Conservation (phyloP, 2,797 vertebrate species). For the Tenualosa ilisha region DNA sequence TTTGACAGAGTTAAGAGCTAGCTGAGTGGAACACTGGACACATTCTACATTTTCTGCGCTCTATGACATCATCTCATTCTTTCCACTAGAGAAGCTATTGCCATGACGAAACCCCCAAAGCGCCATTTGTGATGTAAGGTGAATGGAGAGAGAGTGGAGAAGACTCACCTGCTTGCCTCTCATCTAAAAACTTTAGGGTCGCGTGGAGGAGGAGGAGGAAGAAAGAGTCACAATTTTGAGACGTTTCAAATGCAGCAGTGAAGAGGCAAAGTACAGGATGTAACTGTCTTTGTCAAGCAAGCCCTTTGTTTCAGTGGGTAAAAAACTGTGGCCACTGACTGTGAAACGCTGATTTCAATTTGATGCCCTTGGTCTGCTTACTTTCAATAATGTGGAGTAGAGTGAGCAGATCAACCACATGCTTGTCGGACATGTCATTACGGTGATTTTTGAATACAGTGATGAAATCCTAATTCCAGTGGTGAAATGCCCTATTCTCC, state of each 20-base stretch:
- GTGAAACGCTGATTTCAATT: not conserved
- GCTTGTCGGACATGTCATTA: not conserved
- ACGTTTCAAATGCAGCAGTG: not conserved
- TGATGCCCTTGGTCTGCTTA: not conserved
- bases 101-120: not conserved
- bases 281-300: not conserved
- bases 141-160: conserved; percentile 12
- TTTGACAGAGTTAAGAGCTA: conserved; percentile 2
- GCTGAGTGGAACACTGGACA: conserved; percentile 19
- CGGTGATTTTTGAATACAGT: not conserved
- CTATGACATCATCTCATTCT: conserved; percentile 26
- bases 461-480: not conserved
- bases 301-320: not conserved
- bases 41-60: conserved; percentile 16
- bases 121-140: conserved; percentile 8
- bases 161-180: not conserved
- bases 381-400: not conserved
- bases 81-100: conserved; percentile 23
- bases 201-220: not conserved
- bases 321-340: not conserved
- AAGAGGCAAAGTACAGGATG: not conserved
- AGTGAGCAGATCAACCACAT: not conserved
- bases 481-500: not conserved
- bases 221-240: not conserved
- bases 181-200: not conserved